Evolutionary conservation across 1,140 invertebrate genomes (phyloP).

Genomic region (Pogonognathellus flavescens): DNA sequence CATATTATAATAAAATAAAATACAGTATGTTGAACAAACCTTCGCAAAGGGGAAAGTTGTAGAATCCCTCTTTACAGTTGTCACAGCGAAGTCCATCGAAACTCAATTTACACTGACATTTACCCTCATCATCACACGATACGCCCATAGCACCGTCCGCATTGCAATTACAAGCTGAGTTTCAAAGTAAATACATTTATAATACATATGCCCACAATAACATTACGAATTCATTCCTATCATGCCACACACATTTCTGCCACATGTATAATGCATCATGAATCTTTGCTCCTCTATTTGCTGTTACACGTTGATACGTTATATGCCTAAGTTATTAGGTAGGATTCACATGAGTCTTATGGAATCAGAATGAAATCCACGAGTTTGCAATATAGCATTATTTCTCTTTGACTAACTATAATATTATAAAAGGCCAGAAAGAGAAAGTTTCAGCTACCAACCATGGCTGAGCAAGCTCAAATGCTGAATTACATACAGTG

Average conservation of each 20-base stretch:
- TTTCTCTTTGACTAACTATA: too few species aligned
- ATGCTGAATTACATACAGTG: too few species aligned
- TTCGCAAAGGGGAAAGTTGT: slow-evolving; percentile 97
- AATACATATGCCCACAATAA: not conserved
- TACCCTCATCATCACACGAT: slow-evolving; percentile 89
- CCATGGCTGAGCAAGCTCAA: too few species aligned
- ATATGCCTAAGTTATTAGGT: too few species aligned
- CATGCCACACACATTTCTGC: not conserved
- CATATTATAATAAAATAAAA: not conserved
- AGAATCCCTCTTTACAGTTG: slow-evolving; percentile 92
- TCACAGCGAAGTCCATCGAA: slow-evolving; percentile 86
- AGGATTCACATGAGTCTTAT: too few species aligned
- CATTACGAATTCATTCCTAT: slow-evolving; percentile 52
- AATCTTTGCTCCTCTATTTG: not conserved
- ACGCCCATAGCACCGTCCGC: slow-evolving; percentile 87
- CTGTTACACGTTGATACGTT: not conserved
- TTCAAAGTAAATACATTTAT: slow-evolving; percentile 56
- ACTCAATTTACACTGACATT: slow-evolving; percentile 88
- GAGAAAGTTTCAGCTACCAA: too few species aligned
- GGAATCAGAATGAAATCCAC: too few species aligned
- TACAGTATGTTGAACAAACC: slow-evolving; percentile 73
- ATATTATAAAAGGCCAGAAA: too few species aligned
- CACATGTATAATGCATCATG: not conserved
- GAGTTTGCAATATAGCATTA: too few species aligned
- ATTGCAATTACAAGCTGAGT: slow-evolving; percentile 91